Evolutionary conservation across 2,797 vertebrate genomes (phyloP).

Genomic region (Saxicola maurus): DNA sequence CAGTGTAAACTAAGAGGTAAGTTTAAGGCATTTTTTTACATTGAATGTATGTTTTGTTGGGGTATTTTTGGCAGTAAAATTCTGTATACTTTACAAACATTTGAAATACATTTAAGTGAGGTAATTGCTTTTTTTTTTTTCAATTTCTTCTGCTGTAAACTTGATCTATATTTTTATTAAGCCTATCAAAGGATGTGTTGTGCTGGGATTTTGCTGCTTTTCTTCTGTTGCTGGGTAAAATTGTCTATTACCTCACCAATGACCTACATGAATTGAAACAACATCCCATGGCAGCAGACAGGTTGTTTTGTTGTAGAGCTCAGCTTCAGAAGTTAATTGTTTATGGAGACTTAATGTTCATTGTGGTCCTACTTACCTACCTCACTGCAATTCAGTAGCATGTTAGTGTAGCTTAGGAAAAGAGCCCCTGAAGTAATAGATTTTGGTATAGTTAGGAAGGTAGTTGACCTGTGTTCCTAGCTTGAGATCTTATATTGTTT

Average conservation of each 20-base stretch:
- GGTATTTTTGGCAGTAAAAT: slow-evolving; percentile 33
- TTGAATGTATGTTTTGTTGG: slow-evolving; percentile 43
- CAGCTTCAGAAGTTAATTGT: slow-evolving; percentile 35
- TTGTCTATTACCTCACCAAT: slow-evolving; percentile 9
- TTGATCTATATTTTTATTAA: slow-evolving; percentile 27
- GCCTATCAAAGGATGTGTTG: neutral
- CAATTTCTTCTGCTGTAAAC: neutral
- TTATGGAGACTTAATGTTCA: slow-evolving; percentile 38
- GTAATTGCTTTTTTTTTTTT: neutral
- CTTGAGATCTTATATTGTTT: neutral
- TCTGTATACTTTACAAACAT: neutral
- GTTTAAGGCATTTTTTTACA: slow-evolving; percentile 62
- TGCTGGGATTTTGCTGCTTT: slow-evolving; percentile 27
- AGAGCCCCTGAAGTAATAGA: neutral
- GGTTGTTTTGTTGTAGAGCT: slow-evolving; percentile 2
- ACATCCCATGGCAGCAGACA: slow-evolving; percentile 30
- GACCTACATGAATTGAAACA: slow-evolving; percentile 28
- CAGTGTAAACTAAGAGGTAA: slow-evolving; percentile 65
- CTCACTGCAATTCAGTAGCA: neutral
- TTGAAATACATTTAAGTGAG: slow-evolving; percentile 11
- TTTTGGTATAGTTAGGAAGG: neutral
- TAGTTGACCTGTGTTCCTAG: neutral
- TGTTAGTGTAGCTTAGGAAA: neutral
- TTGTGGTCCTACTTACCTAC: neutral
- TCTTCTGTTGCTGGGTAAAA: slow-evolving; percentile 32